These are phyloP conservation scores for Lamproptera curius DNA, from an alignment of 2,888 invertebrate genomes.

Conservation along the genomic window DNA sequence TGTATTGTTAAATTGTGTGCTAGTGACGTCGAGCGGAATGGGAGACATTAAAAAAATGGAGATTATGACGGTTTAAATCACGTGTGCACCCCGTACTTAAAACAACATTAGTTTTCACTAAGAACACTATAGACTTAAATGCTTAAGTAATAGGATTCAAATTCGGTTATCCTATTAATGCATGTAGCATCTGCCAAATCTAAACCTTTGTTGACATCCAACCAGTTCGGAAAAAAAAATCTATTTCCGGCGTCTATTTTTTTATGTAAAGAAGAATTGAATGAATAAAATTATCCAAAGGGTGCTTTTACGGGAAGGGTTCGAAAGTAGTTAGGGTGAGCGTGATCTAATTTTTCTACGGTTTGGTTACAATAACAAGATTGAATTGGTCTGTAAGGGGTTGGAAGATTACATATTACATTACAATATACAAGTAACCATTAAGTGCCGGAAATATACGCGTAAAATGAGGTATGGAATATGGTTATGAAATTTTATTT, in stretches of 20 bases:
- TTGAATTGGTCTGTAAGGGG: conserved; percentile 17
- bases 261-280: conserved; percentile 49
- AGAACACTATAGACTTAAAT: conserved; percentile 12
- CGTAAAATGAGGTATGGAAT: no score
- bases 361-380: conserved; percentile 32
- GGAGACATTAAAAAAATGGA: conserved; percentile 40
- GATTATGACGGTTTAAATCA: conserved; percentile 44
- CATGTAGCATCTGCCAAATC: conserved; percentile 15
- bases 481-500: no score
- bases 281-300: conserved; percentile 69
- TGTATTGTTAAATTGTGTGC: conserved; percentile 38
- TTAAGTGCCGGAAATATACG: no score
- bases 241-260: conserved; percentile 60
- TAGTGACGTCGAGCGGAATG: conserved; percentile 46
- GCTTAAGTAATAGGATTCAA: conserved; percentile 31
- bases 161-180: conserved; percentile 4
- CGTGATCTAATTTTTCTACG: conserved; percentile 46
- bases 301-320: conserved; percentile 50
- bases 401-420: conserved; percentile 17
- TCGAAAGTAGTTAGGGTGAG: conserved; percentile 37
- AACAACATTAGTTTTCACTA: conserved; percentile 25
- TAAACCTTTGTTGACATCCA: conserved; percentile 44
- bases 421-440: no score
- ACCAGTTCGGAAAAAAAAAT: conserved; percentile 46
- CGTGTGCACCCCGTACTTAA: conserved; percentile 4